Evolutionary conservation across 2,888 invertebrate genomes (phyloP), one percentile per base, ranked within the genome.

Genomic region (Hipparchia semele): DNA sequence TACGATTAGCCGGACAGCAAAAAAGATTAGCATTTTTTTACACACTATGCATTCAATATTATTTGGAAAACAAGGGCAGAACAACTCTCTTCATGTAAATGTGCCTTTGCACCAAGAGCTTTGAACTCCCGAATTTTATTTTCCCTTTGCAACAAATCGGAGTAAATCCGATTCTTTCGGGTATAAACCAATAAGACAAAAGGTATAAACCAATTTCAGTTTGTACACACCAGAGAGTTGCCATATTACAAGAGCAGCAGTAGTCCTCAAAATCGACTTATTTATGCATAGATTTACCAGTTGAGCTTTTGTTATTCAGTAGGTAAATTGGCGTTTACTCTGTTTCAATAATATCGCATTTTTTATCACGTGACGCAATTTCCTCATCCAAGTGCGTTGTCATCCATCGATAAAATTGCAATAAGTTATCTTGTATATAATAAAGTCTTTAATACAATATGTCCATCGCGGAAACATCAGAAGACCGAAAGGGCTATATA

Each of bases 191-290:
- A 73, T 72, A 75, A 75, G 70, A 68, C 68, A 64, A 72, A 65
- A 69, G 68, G 68, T 71, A 72, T 73, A 77, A 75, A 72, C 76
- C 77, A 74, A 76, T 77, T 78, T 76, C 68, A 62, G 64, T 68
- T 61, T 60, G 60, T 65, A 61, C 39, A 69, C 61, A 23, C 9
- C 58, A 8, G 23, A 58, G 58, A 58, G 58, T 58, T 58, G 8
- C 7, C 8, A 58, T 58, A 9, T 58, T 23, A 13, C n/a, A 7
- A 58, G 58, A 58, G 23, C 7, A 23, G 3, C 58, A 23, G 8
- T 58, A 13, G 6, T 6, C 6, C 56, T 0, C 13, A 8, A 56
- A 56, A 56, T 56, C 0, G 13, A 2, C 13, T 13, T 23, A 2
- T 7, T 8, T 2, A 49, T 49, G 49, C 6, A 49, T 6, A 6